A percentile compares a stretch with the other conserved stretches of the same genome.
Conservation (phyloP, 2,113 vertebrate genomes). For the Brachyistius frenatus region DNA sequence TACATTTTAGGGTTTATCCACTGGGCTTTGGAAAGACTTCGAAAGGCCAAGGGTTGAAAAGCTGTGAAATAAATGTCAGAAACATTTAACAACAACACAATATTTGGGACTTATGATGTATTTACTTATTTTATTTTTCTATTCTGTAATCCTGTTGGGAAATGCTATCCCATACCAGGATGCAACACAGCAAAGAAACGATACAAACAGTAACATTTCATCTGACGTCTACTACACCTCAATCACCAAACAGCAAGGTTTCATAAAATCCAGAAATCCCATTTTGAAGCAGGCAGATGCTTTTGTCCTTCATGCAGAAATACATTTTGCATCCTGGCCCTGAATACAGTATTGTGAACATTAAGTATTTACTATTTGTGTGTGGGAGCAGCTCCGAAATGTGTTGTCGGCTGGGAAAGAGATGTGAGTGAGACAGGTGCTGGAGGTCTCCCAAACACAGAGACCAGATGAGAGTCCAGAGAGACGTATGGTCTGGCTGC, state of each 20-base stretch:
- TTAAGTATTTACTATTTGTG: constrained; percentile 22
- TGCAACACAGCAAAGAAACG: background rate
- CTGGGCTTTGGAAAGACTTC: background rate
- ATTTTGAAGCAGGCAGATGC: constrained; percentile 11
- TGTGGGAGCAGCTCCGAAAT: constrained; percentile 11
- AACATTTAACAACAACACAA: too few relatives aligned
- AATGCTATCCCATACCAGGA: background rate
- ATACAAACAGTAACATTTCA: constrained; percentile 12
- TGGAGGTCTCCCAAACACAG: constrained; percentile 57
- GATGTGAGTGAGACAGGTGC: constrained; percentile 50
- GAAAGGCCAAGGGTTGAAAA: background rate
- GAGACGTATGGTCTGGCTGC: constrained; percentile 61
- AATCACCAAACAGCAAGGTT: background rate
- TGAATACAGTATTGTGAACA: background rate
- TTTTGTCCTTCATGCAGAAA: background rate
- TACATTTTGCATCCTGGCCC: constrained; percentile 23
- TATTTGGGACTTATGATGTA: background rate
- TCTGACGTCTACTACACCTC: constrained; percentile 27
- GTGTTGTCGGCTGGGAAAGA: constrained; percentile 20
- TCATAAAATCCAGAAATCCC: constrained; percentile 12
- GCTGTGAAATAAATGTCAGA: background rate
- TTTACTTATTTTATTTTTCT: constrained; percentile 22
- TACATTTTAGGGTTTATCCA: constrained; percentile 7
- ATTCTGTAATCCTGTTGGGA: background rate
- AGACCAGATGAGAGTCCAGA: constrained; percentile 37